Conservation (phyloP, 1,140 invertebrate genomes). For the Helicoverpa armigera region DNA sequence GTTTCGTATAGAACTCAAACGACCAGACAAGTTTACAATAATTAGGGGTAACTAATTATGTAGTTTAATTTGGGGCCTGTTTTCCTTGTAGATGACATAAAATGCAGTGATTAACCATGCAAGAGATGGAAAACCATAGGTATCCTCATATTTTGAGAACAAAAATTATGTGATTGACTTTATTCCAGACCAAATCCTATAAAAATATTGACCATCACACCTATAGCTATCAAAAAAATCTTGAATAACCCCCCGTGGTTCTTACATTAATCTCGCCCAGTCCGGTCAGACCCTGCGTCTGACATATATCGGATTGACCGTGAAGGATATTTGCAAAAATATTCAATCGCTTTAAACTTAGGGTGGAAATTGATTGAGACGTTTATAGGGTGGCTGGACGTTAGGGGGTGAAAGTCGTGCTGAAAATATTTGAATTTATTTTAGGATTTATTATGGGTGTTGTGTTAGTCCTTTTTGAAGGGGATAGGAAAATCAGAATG, state of each 20-base stretch:
- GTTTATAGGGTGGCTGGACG: constrained; percentile 31
- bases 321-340: constrained; percentile 36
- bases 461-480: not conserved
- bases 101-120: too few species aligned
- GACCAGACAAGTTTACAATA: too few species aligned
- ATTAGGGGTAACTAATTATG: too few species aligned
- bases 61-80: too few species aligned
- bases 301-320: constrained; percentile 37
- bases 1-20: too few species aligned
- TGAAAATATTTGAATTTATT: constrained; percentile 24
- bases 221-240: constrained; percentile 12
- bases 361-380: constrained; percentile 43
- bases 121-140: too few species aligned
- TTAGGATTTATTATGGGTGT: not conserved
- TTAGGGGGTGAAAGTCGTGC: not conserved
- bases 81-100: too few species aligned
- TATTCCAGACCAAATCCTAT: too few species aligned
- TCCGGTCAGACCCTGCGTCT: not conserved
- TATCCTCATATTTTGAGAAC: too few species aligned
- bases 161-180: too few species aligned
- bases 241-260: constrained; percentile 21
- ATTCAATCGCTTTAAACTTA: constrained; percentile 39
- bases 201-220: constrained; percentile 1
- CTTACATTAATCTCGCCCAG: constrained; percentile 1
- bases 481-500: too few species aligned